Evolutionary conservation across 1,140 invertebrate genomes (phyloP), one percentile per base, ranked within the genome.

Genomic region (Coelopa frigida): DNA sequence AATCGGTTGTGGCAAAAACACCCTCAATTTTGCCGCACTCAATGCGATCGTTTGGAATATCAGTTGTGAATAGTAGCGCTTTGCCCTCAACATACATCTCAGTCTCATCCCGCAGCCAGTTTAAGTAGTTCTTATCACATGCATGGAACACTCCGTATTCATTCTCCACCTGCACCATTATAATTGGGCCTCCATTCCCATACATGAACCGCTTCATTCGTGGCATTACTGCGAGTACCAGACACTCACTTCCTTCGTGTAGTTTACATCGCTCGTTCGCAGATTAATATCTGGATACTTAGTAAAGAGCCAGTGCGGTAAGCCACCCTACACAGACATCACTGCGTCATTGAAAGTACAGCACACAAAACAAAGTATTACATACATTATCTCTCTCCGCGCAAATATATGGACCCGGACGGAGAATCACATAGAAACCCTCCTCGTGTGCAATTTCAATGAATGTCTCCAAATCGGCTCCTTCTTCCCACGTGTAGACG

Each of bases 321-420:
- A 73, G 8, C 87, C 87, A 39, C 87, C 87, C 85, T 87, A 55
- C 18, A 15, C n/a, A n/a, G n/a, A n/a, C n/a, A n/a, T n/a, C n/a
- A n/a, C n/a, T n/a, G n/a, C n/a, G n/a, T n/a, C n/a, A n/a, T n/a
- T n/a, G n/a, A 23, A 39, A 72, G 73, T 86, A 49, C 32, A 43
- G 6, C 10, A 29, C 22, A n/a, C 3, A 56, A 40, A 20, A 24
- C 14, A 48, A 22, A 72, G 32, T 20, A 23, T 20, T 36, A 39
- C 12, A 17, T 46, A 55, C 54, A 53, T 53, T 57, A 43, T 79
- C 78, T 71, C 76, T 76, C 67, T 81, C 79, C 17, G 84, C 84
- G 71, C 87, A 88, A 50, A 90, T 89, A 52, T 84, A 93, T 4
- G 89, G 89, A 1, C 89, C 89, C 8, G 84, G 78, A 52, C 89